Evolutionary conservation across 1,140 invertebrate species (phyloP).

Genomic region (Pomacea maculata): DNA sequence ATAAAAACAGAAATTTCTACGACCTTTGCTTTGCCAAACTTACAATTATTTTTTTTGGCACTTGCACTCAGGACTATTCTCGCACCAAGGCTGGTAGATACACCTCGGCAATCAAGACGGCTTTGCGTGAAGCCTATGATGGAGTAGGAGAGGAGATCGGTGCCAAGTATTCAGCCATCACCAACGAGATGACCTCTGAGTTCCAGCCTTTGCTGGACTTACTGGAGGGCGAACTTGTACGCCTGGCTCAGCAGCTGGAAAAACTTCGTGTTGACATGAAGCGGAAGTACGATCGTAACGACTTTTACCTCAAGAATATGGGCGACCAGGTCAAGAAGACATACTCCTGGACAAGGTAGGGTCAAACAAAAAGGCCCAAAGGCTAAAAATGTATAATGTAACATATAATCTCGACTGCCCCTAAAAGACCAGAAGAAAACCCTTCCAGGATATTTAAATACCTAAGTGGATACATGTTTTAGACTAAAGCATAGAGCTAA

Average conservation of each 20-base stretch:
- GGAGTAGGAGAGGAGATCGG: conserved; percentile 19
- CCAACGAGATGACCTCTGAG: conserved; percentile 14
- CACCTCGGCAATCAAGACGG: too few species aligned
- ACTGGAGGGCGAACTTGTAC: conserved; percentile 17
- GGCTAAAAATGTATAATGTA: too few species aligned
- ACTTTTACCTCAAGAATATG: conserved; percentile 43
- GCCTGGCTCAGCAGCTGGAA: conserved; percentile 32
- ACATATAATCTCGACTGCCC: too few species aligned
- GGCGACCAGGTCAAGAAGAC: conserved; percentile 20
- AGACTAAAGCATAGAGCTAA: too few species aligned
- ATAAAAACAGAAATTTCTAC: too few species aligned
- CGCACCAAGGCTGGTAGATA: not conserved
- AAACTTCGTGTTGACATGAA: conserved; percentile 25
- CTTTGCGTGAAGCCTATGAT: not conserved
- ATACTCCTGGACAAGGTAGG: not conserved
- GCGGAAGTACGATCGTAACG: conserved; percentile 45
- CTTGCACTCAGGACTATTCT: not conserved
- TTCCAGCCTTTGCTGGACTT: conserved; percentile 21
- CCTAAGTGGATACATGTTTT: too few species aligned
- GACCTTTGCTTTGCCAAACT: too few species aligned
- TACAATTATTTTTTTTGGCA: not conserved
- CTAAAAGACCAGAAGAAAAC: too few species aligned
- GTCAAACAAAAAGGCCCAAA: too few species aligned
- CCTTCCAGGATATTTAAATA: too few species aligned
- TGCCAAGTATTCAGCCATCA: conserved; percentile 24